Percentiles rank a stretch among this genome's conserved stretches.
Evolutionary conservation across 2,797 vertebrate genomes (phyloP).

Genomic region (Sebastes taczanowskii): DNA sequence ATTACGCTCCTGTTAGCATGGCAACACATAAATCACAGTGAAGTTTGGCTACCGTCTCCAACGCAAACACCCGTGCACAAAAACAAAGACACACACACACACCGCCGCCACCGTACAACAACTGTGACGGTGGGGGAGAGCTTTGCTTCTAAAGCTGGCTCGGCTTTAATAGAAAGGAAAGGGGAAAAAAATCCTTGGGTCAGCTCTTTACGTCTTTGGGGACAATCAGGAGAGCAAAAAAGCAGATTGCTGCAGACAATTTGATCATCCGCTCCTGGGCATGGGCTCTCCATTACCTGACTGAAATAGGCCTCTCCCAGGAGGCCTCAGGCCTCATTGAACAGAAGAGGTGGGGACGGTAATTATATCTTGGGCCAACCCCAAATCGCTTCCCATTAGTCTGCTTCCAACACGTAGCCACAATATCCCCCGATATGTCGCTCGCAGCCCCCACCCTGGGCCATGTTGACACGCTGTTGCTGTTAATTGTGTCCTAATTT

Average conservation of each 20-base stretch:
- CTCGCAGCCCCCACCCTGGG: constrained; percentile 47
- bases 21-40: constrained; percentile 79
- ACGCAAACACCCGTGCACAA: constrained; percentile 31
- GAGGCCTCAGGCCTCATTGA: constrained; percentile 83
- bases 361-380: constrained; percentile 83
- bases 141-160: constrained; percentile 68
- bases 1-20: constrained; percentile 67
- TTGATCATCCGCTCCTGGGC: constrained; percentile 75
- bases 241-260: constrained; percentile 77
- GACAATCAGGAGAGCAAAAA: constrained; percentile 76
- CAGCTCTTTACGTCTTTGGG: constrained; percentile 78
- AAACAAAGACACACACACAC: constrained; percentile 17
- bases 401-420: constrained; percentile 58
- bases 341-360: constrained; percentile 82
- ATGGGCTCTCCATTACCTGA: constrained; percentile 79
- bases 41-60: constrained; percentile 11
- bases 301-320: constrained; percentile 80
- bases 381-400: constrained; percentile 85
- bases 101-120: not conserved
- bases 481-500: constrained; percentile 70
- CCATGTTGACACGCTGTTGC: constrained; percentile 54
- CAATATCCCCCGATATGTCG: constrained; percentile 70
- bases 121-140: constrained; percentile 39
- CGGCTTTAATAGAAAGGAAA: constrained; percentile 44
- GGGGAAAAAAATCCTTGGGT: constrained; percentile 60